These are phyloP conservation scores for Pantala flavescens DNA, from an alignment of 1,140 invertebrate species.

Conservation along the genomic window DNA sequence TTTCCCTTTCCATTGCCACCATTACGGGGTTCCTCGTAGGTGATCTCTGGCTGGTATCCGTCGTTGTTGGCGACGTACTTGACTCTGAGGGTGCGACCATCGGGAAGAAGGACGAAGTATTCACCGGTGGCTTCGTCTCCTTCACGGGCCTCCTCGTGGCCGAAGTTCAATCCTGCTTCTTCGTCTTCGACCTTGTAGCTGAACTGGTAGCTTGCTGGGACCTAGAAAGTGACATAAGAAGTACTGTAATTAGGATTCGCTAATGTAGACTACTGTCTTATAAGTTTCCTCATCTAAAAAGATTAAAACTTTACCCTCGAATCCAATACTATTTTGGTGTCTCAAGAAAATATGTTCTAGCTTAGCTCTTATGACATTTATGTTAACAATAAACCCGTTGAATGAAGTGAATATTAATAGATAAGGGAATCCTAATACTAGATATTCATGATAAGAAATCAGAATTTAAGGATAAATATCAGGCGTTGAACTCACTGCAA, in stretches of 20 bases:
- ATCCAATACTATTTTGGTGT: too few species aligned
- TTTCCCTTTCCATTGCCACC: conserved; percentile 28
- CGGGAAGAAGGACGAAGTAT: conserved; percentile 75
- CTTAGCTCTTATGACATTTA: too few species aligned
- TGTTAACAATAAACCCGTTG: too few species aligned
- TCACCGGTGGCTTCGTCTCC: conserved; percentile 66
- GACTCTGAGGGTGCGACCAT: conserved; percentile 75
- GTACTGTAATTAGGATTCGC: too few species aligned
- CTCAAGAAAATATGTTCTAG: too few species aligned
- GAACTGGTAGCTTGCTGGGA: conserved; percentile 76
- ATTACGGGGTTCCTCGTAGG: conserved; percentile 43
- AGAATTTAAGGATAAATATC: neutral
- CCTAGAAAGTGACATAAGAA: conserved; percentile 44
- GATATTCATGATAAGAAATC: too few species aligned
- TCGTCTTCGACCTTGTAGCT: conserved; percentile 70
- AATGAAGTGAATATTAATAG: too few species aligned
- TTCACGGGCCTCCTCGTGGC: conserved; percentile 68
- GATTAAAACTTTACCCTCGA: too few species aligned
- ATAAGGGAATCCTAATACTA: too few species aligned
- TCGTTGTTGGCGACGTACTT: conserved; percentile 70
- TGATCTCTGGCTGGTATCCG: conserved; percentile 59
- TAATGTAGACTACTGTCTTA: too few species aligned
- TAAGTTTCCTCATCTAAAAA: too few species aligned
- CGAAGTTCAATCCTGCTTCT: conserved; percentile 63
- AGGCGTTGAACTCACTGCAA: neutral